Evolutionary conservation across 2,888 invertebrate genomes (phyloP), one percentile per base, ranked within the genome.

Genomic region (Scaptodrosophila latifasciaeformis): DNA sequence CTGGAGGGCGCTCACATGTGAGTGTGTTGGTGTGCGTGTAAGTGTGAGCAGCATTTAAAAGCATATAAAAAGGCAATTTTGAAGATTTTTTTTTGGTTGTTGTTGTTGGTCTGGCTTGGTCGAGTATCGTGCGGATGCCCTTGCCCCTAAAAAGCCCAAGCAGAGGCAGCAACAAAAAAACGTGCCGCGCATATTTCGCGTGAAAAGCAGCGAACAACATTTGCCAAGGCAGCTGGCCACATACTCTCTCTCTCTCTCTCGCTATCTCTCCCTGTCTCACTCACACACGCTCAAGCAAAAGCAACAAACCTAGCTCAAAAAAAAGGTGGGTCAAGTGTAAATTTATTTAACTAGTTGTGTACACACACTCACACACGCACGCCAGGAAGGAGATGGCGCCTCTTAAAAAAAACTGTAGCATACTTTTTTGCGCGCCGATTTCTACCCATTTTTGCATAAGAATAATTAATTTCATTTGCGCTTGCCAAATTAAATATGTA

Each of bases 311-410:
- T 19, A 27, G 35, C 39, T n/a, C 17, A 58, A 59, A 65, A 75
- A 70, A 66, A 79, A 84, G 83, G 83, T 84, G 83, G 83, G 84
- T 83, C 84, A 84, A 84, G 84, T 82, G 82, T 72, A 81, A 71
- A 70, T 63, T 63, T 60, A 60, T 69, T 75, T 76, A 63, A 76
- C 71, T 76, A 72, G 67, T 75, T 71, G 56, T 68, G 50, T 65
- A 67, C 80, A 77, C 77, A 67, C 45, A 51, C 54, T 59, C 24
- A 37, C 37, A 37, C 29, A 45, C 55, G 47, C 52, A 47, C 44
- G 49, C 27, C 35, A 37, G 2, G n/a, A n/a, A n/a, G n/a, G n/a
- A n/a, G n/a, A n/a, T n/a, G n/a, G n/a, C 17, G 9, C n/a, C 48
- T 3, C 21, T 35, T 43, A 44, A 56, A 63, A 59, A 30, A 66